Percentiles rank a stretch among this genome's conserved stretches.
Conservation (phyloP, 2,888 invertebrate species). For the Galerucella pusilla region DNA sequence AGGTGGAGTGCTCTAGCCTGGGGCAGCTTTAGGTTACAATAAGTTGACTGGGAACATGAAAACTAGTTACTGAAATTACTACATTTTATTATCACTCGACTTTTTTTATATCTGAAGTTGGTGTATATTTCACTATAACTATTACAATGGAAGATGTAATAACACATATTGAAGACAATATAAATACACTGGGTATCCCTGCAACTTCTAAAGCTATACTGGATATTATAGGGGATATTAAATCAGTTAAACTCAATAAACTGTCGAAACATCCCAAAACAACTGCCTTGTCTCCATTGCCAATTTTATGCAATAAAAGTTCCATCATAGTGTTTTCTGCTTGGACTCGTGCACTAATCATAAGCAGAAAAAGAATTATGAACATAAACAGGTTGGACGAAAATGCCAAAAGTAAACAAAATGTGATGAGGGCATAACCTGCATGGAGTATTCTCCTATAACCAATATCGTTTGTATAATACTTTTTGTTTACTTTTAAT, state of each 20-base stretch:
- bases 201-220: slow-evolving; percentile 13
- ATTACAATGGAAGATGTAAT: background rate
- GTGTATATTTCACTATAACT: background rate
- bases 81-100: background rate
- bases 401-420: background rate
- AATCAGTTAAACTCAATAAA: slow-evolving; percentile 27
- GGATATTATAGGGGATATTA: slow-evolving; percentile 15
- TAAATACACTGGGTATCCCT: slow-evolving; percentile 8
- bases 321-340: slow-evolving; percentile 20
- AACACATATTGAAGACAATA: slow-evolving; percentile 9
- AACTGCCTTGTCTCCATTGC: slow-evolving; percentile 19
- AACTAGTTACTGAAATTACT: background rate
- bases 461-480: slow-evolving; percentile 16
- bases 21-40: too few species aligned
- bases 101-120: background rate
- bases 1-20: too few species aligned
- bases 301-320: slow-evolving; percentile 20
- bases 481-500: slow-evolving; percentile 15
- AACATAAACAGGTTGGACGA: slow-evolving; percentile 12
- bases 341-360: background rate
- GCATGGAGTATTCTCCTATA: slow-evolving; percentile 12
- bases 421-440: background rate
- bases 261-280: slow-evolving; percentile 27
- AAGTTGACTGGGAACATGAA: too few species aligned
- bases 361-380: background rate